phyloP scores from a whole-genome alignment of 2,113 vertebrate species.

The Neogale vison region DNA sequence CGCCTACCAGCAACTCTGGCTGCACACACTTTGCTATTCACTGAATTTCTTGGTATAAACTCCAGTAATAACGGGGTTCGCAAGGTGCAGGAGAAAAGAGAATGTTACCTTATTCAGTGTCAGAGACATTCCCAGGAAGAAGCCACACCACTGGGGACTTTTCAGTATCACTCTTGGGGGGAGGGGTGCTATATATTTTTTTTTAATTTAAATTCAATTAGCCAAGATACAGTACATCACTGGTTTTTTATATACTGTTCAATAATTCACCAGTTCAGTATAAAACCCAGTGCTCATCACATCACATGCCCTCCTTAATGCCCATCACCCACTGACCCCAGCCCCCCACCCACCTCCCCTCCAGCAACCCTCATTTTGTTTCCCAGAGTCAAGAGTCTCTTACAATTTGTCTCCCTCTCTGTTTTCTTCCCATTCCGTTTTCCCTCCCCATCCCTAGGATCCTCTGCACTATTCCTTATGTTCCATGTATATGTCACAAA shows the following conservation, averaged over 20 bases:
- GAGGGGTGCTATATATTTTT: no score
- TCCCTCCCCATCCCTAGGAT: no score
- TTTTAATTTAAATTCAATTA: not conserved
- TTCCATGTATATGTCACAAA: not conserved
- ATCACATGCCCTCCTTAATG: not conserved
- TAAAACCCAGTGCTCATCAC: not conserved
- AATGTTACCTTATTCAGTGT: not conserved
- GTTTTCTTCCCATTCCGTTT: not conserved
- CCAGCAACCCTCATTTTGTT: no score
- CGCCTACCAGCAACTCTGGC: not conserved
- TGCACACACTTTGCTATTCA: not conserved
- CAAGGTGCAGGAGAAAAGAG: not conserved
- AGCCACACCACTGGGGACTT: not conserved
- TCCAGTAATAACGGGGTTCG: not conserved
- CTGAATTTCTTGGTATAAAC: not conserved
- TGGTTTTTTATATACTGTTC: not conserved
- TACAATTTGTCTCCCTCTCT: not conserved
- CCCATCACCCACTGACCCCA: no score
- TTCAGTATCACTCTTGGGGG: not conserved
- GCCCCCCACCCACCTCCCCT: no score
- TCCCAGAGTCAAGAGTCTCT: not conserved
- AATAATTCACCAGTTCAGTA: not conserved
- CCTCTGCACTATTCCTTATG: not conserved
- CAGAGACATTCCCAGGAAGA: not conserved
- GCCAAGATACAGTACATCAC: not conserved